phyloP scores from a whole-genome alignment of 2,113 vertebrate genomes.

The Dermatemys mawii region DNA sequence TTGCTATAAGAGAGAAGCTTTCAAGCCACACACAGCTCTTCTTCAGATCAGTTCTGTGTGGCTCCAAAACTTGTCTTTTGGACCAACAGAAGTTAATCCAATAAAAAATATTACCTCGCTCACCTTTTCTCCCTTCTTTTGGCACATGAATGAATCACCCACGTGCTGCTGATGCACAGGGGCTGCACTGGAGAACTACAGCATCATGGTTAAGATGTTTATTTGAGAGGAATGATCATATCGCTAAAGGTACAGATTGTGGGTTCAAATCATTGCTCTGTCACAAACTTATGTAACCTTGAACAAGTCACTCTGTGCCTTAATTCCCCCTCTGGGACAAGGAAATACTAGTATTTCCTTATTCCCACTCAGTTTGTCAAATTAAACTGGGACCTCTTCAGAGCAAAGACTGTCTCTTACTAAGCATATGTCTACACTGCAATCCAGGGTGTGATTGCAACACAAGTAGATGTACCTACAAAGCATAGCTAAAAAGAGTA shows the following conservation, averaged over 20 bases:
- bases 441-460: neutral
- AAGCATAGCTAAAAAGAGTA: neutral
- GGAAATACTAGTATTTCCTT: rapidly evolving
- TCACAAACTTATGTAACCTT: neutral
- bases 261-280: neutral
- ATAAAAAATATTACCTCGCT: neutral
- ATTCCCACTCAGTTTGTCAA: neutral
- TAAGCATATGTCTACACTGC: neutral
- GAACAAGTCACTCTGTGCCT: neutral
- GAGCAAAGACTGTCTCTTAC: neutral
- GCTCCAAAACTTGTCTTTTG: neutral
- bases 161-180: neutral
- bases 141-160: neutral
- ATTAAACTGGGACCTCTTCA: neutral
- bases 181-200: neutral
- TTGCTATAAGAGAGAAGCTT: neutral
- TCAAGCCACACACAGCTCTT: neutral
- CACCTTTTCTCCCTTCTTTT: neutral
- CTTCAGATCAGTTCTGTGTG: neutral
- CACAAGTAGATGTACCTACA: neutral
- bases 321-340: rapidly evolving
- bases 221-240: neutral
- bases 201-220: neutral
- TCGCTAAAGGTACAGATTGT: neutral
- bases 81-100: neutral